These are phyloP conservation scores for Pelmatolapia mariae DNA, from an alignment of 2,113 vertebrate species.

Conservation along the genomic window DNA sequence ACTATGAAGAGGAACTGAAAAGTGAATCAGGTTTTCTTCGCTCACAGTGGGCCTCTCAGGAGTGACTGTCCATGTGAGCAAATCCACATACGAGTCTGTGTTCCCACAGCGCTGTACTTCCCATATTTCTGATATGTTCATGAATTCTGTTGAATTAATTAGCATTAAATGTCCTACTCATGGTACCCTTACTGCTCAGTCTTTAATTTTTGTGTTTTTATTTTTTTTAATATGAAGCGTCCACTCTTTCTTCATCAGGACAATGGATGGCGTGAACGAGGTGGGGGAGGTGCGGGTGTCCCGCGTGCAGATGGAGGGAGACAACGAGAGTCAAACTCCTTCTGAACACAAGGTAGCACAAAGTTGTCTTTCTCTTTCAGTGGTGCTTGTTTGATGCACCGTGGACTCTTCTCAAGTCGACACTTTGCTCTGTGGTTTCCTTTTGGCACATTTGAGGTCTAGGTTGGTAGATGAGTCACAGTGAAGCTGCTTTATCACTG, in stretches of 20 bases:
- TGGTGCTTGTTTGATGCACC: rapidly evolving
- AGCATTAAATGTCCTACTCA: neutral
- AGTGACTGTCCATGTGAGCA: neutral
- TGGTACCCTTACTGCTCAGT: rapidly evolving
- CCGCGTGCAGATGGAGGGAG: constrained; percentile 25
- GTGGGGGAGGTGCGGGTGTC: constrained; percentile 33
- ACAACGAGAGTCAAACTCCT: neutral
- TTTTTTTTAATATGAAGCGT: neutral
- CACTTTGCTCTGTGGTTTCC: neutral
- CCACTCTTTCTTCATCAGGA: neutral
- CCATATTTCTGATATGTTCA: neutral
- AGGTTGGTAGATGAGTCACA: neutral
- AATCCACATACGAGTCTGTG: neutral
- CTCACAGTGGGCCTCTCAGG: neutral
- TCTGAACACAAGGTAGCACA: constrained; percentile 22
- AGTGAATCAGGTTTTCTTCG: neutral
- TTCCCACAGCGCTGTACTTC: neutral
- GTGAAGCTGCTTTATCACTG: neutral
- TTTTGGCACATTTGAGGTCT: neutral
- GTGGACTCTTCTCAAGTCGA: neutral
- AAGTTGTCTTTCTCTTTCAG: neutral
- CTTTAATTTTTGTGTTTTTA: neutral
- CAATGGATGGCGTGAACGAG: constrained; percentile 15
- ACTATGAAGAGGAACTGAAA: neutral
- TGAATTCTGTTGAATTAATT: neutral